Evolutionary conservation across 2,113 vertebrate species (phyloP).

Genomic region (Cryptomyrus ogoouensis): DNA sequence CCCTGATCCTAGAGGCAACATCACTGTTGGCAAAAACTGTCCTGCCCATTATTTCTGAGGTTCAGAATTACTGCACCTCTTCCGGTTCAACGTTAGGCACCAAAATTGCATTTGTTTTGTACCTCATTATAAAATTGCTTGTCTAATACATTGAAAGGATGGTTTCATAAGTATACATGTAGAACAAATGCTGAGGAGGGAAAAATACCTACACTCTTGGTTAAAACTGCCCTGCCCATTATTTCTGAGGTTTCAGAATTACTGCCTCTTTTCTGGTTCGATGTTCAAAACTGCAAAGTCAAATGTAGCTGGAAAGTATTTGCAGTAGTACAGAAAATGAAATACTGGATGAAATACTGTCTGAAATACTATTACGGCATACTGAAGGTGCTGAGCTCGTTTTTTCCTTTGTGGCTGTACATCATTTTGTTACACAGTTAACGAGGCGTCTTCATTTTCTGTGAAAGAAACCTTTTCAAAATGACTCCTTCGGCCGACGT

Average conservation of each 20-base stretch:
- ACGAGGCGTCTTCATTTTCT: neutral
- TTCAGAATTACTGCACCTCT: neutral
- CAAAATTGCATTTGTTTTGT: neutral
- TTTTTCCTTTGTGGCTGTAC: slow-evolving; percentile 8
- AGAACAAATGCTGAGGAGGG: neutral
- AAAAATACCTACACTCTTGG: neutral
- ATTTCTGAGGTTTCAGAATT: neutral
- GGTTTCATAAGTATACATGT: neutral
- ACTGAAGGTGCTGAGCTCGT: neutral
- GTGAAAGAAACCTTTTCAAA: slow-evolving; percentile 2
- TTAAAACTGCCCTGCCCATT: slow-evolving; percentile 1
- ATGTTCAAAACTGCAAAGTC: slow-evolving; percentile 15
- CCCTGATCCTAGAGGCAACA: neutral
- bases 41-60: neutral
- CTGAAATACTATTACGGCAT: slow-evolving; percentile 24
- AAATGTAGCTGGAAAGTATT: slow-evolving; percentile 5
- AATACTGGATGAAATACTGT: neutral
- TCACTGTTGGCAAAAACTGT: neutral
- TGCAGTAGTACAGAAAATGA: slow-evolving; percentile 6
- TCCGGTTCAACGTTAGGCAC: too few relatives aligned
- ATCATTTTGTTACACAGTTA: slow-evolving; percentile 6
- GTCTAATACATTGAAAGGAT: neutral
- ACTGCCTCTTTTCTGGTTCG: slow-evolving; percentile 1
- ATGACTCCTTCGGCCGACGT: neutral
- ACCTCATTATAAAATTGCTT: neutral